phyloP scores from a whole-genome alignment of 2,113 vertebrate genomes.

The Cnemophilus loriae region DNA sequence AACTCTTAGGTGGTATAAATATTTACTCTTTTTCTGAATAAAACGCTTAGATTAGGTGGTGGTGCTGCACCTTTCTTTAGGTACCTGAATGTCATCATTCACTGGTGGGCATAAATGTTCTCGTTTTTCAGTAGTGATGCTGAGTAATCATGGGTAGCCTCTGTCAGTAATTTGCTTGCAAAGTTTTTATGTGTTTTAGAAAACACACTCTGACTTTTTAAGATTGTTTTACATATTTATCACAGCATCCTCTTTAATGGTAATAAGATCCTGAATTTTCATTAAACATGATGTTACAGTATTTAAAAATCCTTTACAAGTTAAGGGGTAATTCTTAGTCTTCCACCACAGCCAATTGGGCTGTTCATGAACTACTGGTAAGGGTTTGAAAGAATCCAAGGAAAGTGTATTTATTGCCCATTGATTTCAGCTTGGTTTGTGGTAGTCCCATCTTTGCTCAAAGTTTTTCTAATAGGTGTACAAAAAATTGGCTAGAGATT shows the following conservation, averaged over 20 bases:
- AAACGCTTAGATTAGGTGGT: not conserved
- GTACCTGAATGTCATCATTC: not conserved
- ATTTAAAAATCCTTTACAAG: not conserved
- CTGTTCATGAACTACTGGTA: not conserved
- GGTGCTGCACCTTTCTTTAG: not conserved
- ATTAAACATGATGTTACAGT: not conserved
- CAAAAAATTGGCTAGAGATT: not conserved
- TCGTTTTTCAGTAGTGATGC: not conserved
- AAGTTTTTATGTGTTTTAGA: not conserved
- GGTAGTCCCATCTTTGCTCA: not conserved
- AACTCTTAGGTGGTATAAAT: not conserved
- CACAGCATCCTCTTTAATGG: not conserved
- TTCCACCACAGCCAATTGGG: not conserved
- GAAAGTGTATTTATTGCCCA: not conserved
- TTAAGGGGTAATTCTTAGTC: not conserved
- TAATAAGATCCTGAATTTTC: not conserved
- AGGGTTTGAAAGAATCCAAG: not conserved
- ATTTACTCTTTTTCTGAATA: not conserved
- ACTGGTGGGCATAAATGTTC: not conserved
- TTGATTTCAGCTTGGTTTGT: not conserved
- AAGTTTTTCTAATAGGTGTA: not conserved
- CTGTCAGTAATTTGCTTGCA: not conserved
- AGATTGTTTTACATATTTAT: not conserved
- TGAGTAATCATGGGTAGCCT: not conserved
- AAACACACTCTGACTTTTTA: accelerated